Evolutionary conservation across 2,888 invertebrate genomes (phyloP).

Genomic region (Celastrina argiolus): DNA sequence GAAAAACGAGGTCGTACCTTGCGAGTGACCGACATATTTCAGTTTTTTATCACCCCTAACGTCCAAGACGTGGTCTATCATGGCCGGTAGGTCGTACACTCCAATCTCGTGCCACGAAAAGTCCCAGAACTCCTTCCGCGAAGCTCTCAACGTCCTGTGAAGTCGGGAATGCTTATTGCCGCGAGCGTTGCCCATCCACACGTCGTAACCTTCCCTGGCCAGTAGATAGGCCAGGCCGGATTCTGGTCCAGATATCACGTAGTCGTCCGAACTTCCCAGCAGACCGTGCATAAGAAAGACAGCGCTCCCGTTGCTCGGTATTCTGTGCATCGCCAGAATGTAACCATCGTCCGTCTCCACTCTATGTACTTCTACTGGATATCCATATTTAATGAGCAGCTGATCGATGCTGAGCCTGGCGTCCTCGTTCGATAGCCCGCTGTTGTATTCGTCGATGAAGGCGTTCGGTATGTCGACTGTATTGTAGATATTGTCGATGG

Average conservation of each 20-base stretch:
- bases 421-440: constrained; percentile 19
- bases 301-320: constrained; percentile 47
- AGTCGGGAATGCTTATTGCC: constrained; percentile 82
- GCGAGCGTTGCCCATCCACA: constrained; percentile 88
- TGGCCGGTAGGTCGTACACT: constrained; percentile 85
- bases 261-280: constrained; percentile 57
- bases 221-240: constrained; percentile 64
- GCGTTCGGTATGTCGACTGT: background rate
- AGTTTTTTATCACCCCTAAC: constrained; percentile 71
- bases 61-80: constrained; percentile 82
- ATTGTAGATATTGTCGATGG: constrained; percentile 10
- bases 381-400: constrained; percentile 47
- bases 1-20: constrained; percentile 80
- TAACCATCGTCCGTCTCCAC: constrained; percentile 55
- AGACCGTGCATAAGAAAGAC: constrained; percentile 62
- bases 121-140: constrained; percentile 77
- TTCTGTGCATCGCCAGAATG: constrained; percentile 47
- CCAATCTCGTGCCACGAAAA: constrained; percentile 91
- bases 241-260: constrained; percentile 49
- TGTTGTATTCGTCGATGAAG: constrained; percentile 11
- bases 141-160: constrained; percentile 63
- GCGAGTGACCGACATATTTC: constrained; percentile 84
- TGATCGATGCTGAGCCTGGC: background rate
- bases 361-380: constrained; percentile 44
- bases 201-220: constrained; percentile 81